Base-by-base conservation (phyloP, 92 coral and sea anemone genomes). In the Scolanthus callimorphus region DNA sequence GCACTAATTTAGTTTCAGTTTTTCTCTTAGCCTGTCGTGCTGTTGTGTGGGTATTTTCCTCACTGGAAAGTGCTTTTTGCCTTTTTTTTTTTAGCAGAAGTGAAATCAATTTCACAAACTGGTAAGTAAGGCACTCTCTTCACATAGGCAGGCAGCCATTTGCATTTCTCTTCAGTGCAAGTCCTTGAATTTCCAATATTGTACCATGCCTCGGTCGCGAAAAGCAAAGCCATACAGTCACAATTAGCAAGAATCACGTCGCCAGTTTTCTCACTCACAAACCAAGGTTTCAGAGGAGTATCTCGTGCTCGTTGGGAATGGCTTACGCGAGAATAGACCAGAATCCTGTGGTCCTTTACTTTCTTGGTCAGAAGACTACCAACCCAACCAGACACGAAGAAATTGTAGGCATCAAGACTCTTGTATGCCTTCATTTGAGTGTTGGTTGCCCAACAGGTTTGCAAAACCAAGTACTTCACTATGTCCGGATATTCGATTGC, bases 351-450 rank as follows among this genome's bases (percentile, higher is more conserved):
- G 24, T 43, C 51, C 9, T 31, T 63, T 43, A 65, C 60, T 24
- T 22, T 27, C 55, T 56, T 63, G 31, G 48, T 55, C 29, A 17
- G 21, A 25, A 80, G 59, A 30, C 76, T 60, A 49, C 55, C 48
- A 4, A 81, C 83, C 88, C 83, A 75, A 12, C 88, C 88, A 55
- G 69, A 81, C 4, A 68, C 79, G 50, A 67, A 81, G 57, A 81
- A 81, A 29, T 83, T 58, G 28, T 70, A 83, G 0, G 77, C 85
- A 1, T 83, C 90, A 23, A 64, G 31, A 2, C 64, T 34, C 41
- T 83, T 83, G 85, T 50, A 65, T 4, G 80, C 90, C 49, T 70
- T 81, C 83, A 81, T 81, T 55, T 81, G 88, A 22, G 31, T 51
- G n/a, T 57, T 67, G 21, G 77, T 59, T 25, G 34, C 55, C 83